phyloP scores from a whole-genome alignment of 2,113 vertebrate genomes.

The Acrocephalus arundinaceus region DNA sequence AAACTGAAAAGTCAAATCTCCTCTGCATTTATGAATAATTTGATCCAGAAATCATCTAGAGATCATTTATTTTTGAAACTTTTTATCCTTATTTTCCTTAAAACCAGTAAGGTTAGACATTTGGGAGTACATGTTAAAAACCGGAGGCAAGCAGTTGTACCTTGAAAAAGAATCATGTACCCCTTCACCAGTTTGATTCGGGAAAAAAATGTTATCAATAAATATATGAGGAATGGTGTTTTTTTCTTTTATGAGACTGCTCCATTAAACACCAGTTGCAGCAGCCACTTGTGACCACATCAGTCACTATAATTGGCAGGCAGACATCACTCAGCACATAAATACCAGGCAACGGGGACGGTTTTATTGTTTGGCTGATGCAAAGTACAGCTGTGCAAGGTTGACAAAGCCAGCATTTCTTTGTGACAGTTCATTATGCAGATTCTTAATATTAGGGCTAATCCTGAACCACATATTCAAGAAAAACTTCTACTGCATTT shows the following conservation, averaged over 20 bases:
- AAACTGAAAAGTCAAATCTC: not conserved
- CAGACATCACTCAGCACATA: not conserved
- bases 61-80: not conserved
- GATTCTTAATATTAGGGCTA: conserved; percentile 2
- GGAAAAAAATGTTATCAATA: not conserved
- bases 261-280: not conserved
- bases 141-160: not conserved
- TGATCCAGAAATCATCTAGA: not conserved
- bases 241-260: not conserved
- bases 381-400: conserved; percentile 16
- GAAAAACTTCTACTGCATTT: not conserved
- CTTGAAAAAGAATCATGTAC: not conserved
- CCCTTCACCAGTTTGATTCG: not conserved
- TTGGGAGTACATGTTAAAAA: not conserved
- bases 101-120: not conserved
- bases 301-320: not conserved
- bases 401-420: conserved; percentile 8
- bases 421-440: conserved; percentile 16
- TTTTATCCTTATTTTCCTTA: not conserved
- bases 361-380: conserved; percentile 9
- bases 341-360: not conserved
- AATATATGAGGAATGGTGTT: accelerated
- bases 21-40: not conserved
- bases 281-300: not conserved
- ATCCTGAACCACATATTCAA: not conserved